phyloP scores from a whole-genome alignment of 1,140 invertebrate species.

The Drosophila fuyamai region DNA sequence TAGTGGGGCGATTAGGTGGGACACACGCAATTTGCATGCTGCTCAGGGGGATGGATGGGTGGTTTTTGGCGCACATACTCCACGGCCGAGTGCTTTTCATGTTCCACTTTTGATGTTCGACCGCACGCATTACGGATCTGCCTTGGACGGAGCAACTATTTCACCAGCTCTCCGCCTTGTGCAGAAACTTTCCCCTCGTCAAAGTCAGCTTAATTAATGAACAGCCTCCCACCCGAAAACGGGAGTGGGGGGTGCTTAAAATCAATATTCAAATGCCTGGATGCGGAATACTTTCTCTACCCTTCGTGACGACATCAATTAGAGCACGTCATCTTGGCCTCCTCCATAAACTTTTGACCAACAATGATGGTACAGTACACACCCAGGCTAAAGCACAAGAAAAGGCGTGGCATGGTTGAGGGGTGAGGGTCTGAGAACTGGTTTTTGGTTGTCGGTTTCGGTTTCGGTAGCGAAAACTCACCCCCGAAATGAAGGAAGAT shows the following conservation, averaged over 20 bases:
- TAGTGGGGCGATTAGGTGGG: constrained; percentile 18
- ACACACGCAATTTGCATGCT: constrained; percentile 30
- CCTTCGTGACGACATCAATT: constrained; percentile 71
- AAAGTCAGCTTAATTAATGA: constrained; percentile 81
- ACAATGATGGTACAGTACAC: constrained; percentile 63
- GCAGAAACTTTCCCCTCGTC: constrained; percentile 71
- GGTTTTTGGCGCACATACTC: constrained; percentile 48
- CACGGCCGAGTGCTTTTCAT: constrained; percentile 67
- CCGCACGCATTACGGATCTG: constrained; percentile 57
- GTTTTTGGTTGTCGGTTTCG: constrained; percentile 33
- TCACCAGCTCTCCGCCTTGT: constrained; percentile 30
- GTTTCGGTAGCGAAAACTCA: constrained; percentile 61
- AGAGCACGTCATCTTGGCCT: constrained; percentile 71
- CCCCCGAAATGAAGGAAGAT: constrained; percentile 53
- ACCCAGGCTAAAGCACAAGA: constrained; percentile 31
- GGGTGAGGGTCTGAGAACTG: constrained; percentile 39
- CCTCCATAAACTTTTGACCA: constrained; percentile 19
- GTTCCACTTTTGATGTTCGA: constrained; percentile 72
- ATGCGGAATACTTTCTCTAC: constrained; percentile 16
- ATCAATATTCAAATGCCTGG: constrained; percentile 67
- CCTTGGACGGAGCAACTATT: constrained; percentile 43
- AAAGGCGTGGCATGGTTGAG: constrained; percentile 62
- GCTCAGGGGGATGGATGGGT: constrained; percentile 10
- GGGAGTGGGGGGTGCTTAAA: constrained; percentile 25
- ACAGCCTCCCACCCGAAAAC: constrained; percentile 31